Evolutionary conservation across 2,797 vertebrate species (phyloP).

Genomic region (Octomys mimax): DNA sequence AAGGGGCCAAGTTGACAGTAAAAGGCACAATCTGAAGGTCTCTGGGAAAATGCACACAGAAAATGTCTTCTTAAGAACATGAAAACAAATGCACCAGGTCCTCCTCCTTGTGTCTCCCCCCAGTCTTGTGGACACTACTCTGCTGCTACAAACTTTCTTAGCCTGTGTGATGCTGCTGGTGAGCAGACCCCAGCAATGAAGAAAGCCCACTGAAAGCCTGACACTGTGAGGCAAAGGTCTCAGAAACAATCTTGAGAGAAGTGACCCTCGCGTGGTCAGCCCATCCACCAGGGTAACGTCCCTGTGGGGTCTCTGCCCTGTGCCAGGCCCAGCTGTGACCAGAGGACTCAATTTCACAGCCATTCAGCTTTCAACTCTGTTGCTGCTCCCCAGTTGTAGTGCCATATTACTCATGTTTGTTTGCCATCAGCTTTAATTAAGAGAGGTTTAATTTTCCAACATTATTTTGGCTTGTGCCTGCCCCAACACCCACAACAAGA

Average conservation of each 20-base stretch:
- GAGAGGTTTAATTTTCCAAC: constrained; percentile 82
- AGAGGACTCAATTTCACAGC: constrained; percentile 87
- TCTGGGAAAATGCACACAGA: neutral
- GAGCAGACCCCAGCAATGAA: neutral
- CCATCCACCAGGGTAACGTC: neutral
- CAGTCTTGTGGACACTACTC: neutral
- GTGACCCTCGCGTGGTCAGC: neutral
- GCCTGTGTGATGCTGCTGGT: accelerated
- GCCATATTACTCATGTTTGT: constrained; percentile 75
- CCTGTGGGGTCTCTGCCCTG: constrained; percentile 61
- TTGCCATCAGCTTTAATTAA: constrained; percentile 88
- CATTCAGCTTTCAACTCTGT: constrained; percentile 85
- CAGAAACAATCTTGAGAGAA: neutral
- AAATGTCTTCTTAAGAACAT: neutral
- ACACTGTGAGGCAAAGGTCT: neutral
- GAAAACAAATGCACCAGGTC: neutral
- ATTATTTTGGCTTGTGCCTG: constrained; percentile 63
- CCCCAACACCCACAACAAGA: constrained; percentile 72
- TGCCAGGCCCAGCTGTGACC: constrained; percentile 86
- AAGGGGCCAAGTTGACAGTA: accelerated
- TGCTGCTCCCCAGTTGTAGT: constrained; percentile 83
- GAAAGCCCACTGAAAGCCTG: neutral
- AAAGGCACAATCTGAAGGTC: neutral
- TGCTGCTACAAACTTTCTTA: neutral
- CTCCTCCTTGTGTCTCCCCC: neutral